Evolutionary conservation across 1,140 invertebrate species (phyloP), one percentile per base, ranked within the genome.

Genomic region (Papilio dardanus): DNA sequence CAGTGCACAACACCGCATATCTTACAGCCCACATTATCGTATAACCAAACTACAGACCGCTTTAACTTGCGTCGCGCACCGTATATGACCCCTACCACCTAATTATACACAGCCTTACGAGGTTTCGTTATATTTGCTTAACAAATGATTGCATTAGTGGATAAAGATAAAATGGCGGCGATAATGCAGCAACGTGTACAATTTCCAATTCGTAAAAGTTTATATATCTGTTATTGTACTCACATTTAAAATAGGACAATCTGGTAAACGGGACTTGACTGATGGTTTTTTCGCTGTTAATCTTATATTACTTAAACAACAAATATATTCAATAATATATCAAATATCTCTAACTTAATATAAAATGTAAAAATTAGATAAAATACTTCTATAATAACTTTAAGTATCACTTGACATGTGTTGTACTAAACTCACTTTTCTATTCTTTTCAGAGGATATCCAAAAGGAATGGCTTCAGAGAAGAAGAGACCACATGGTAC

Each of bases 401-500:
- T 16, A 54, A 16, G 31, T 74, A n/a, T 35, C 31, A n/a, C n/a
- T n/a, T n/a, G n/a, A n/a, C n/a, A n/a, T n/a, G 21, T 12, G 62
- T 62, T 74, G 19, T 62, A 21, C 6, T 40, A 37, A 24, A 40
- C 4, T 54, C 67, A 40, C 67, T 14, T 74, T 19, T 81, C 81
- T 78, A 80, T 75, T 85, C 71, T 86, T 91, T 91, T 16, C 89
- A 92, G 92, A 93, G 79, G 81, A 77, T 90, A 74, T 80, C 84
- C 31, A 80, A 83, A 77, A 88, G 86, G 83, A 93, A 93, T 92
- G 91, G 91, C 74, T 77, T 91, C 69, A 90, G 86, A 77, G 90
- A 92, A 80, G 91, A 93, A 76, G 94, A 95, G 62, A 90, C 94
- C 71, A 94, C 87, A 80, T 95, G 94, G 94, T 94, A 94, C 81